Base-by-base conservation (phyloP, 2,113 vertebrate species). In the Zosterops hypoxanthus region DNA sequence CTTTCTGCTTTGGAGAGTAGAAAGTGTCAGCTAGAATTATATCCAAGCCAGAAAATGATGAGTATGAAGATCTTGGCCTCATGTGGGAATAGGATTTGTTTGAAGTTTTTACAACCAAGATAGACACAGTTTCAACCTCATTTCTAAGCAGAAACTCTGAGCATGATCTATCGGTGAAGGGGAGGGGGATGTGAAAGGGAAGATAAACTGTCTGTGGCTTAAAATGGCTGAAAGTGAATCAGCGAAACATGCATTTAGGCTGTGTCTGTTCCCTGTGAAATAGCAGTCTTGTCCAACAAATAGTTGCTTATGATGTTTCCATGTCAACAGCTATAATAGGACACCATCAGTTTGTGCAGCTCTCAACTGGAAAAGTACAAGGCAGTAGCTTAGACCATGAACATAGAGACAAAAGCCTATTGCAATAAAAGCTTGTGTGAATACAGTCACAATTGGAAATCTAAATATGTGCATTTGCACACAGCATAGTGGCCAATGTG, bases 181-280 rank as follows among this genome's bases (percentile, higher is more conserved):
- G 60, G 44, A 44, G 47, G 57, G 2, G 14, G 12, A 56, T 4
- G 26, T 41, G 16, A 66, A 61, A 88, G 59, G 28, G 76, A 86
- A 89, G 64, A 66, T 79, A 84, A 96, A 86, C 60, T 96, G 34
- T 93, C 70, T 91, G 50, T 69, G 47, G 42, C 72, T 93, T 94
- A 95, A 95, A 97, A 95, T 95, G 88, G 68, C 88, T 93, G 95
- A 87, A 95, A 90, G 52, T 91, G 93, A 91, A 56, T 97, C 88
- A 92, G 94, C 93, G 93, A 94, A 97, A 75, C 61, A 86, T 86
- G 83, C 60, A 42, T 86, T 86, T 81, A 79, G 65, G 72, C 83
- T 72, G 60, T 90, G 70, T 76, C 69, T 97, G 26, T 69, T 78
- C 78, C 72, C 18, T 66, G 81, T 90, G 81, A 57, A 94, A 70